These are phyloP conservation scores for Ginglymostoma cirratum DNA, from an alignment of 2,113 vertebrate species.

Conservation along the genomic window DNA sequence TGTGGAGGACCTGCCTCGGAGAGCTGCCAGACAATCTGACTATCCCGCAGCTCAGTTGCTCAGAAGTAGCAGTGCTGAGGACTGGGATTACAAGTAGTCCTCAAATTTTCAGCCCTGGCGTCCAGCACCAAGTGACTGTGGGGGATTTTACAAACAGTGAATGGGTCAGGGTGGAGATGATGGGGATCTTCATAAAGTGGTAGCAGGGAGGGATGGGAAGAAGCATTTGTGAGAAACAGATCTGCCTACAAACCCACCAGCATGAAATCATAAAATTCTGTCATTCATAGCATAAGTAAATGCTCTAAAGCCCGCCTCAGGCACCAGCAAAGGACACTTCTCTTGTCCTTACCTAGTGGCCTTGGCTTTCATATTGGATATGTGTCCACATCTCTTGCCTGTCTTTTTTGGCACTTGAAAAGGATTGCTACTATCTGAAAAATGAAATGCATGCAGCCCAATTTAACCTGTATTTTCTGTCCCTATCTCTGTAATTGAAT, in stretches of 20 bases:
- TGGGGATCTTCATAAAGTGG: too few relatives aligned
- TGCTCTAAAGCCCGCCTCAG: background rate
- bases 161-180: too few relatives aligned
- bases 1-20: background rate
- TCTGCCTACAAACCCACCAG: background rate
- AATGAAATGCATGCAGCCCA: background rate
- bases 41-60: background rate
- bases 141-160: too few relatives aligned
- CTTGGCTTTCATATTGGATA: background rate
- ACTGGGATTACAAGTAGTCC: too few relatives aligned
- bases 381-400: background rate
- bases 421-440: background rate
- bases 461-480: background rate
- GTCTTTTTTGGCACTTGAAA: background rate
- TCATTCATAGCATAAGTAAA: background rate
- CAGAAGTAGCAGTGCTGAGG: too few relatives aligned
- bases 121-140: too few relatives aligned
- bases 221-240: too few relatives aligned
- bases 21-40: background rate
- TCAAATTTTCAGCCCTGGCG: too few relatives aligned
- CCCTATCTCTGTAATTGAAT: background rate
- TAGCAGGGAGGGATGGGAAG: too few relatives aligned
- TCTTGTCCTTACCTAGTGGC: background rate
- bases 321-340: background rate
- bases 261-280: background rate